Evolutionary conservation across 2,888 invertebrate genomes (phyloP), one percentile per base, ranked within the genome.

Genomic region (Atethmia centrago): DNA sequence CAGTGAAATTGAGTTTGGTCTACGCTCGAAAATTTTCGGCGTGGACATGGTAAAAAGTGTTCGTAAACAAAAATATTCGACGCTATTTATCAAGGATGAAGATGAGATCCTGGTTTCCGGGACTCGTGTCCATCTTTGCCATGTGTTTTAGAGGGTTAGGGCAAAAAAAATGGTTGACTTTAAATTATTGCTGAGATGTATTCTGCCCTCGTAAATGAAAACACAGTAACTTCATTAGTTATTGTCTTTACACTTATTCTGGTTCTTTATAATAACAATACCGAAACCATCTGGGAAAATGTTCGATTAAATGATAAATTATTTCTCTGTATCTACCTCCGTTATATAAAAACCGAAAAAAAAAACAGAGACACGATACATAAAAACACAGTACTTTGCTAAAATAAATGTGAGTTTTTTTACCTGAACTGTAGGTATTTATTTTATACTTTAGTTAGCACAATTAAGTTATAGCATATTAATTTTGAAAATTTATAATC

Each of bases 1-100:
- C 91, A 89, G 88, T 92, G 92, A 92, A 95, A 95, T 95, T 94
- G 95, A 94, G 94, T 93, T 95, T 89, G 89, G 93, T 88, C 86
- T 88, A 87, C 89, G 81, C 71, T 75, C 88, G 91, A 93, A 91
- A 92, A 92, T 92, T 92, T 90, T 91, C 89, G 89, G 87, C 86
- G 76, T 64, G 58, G 58, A 64, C 58, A 36, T 31, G 71, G 81
- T 86, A 90, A 89, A 88, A 88, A 87, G 82, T 85, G 85, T 88
- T 86, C 89, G 85, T 90, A 90, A 91, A 92, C 90, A 91, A 91
- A 88, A 88, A 89, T 87, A 87, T 90, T 88, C 82, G 69, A 63
- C 73, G 77, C 83, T 80, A 85, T 89, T 84, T 84, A 86, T 89
- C 88, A 88, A 80, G 79, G 72, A 74, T 53, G 82, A 87, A 83